A percentile compares a stretch with the other conserved stretches of the same genome.
phyloP scores from a whole-genome alignment of 1,140 invertebrate genomes.

The Vanessa tameamea region DNA sequence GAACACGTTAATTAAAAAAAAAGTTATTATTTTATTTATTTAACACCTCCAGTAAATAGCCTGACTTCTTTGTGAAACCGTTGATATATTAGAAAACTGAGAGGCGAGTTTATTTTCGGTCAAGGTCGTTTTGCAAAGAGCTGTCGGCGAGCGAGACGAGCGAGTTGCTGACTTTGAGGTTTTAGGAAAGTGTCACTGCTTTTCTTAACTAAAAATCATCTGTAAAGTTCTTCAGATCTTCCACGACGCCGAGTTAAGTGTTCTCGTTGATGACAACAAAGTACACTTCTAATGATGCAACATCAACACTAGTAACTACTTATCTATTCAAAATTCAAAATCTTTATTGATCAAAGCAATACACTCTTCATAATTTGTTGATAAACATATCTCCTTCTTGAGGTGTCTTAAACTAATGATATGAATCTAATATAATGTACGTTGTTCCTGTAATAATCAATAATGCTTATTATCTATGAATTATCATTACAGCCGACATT shows the following conservation, averaged over 20 bases:
- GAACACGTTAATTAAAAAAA: no score
- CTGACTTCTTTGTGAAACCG: not conserved
- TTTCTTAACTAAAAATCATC: conserved; percentile 25
- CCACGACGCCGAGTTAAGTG: conserved; percentile 13
- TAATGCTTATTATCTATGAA: no score
- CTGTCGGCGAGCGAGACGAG: conserved; percentile 28
- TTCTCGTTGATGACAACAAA: conserved; percentile 26
- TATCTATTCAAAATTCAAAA: not conserved
- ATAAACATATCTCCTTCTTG: no score
- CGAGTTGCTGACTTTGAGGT: conserved; percentile 19
- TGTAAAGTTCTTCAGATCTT: conserved; percentile 10
- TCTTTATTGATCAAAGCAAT: not conserved
- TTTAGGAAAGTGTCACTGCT: conserved; percentile 20
- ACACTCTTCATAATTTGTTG: no score
- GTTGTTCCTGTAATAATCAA: no score
- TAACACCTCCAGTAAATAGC: not conserved
- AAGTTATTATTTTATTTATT: not conserved
- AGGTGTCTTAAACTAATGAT: no score
- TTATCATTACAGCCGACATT: no score
- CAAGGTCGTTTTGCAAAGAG: conserved; percentile 25
- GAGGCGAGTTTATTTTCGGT: conserved; percentile 16
- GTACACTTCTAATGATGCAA: conserved; percentile 14
- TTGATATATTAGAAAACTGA: conserved; percentile 26
- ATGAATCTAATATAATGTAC: no score
- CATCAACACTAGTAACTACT: conserved; percentile 2